A percentile compares a stretch with the other conserved stretches of the same genome.
Conservation (phyloP, 2,113 vertebrate genomes). For the Ctenodactylus gundi region DNA sequence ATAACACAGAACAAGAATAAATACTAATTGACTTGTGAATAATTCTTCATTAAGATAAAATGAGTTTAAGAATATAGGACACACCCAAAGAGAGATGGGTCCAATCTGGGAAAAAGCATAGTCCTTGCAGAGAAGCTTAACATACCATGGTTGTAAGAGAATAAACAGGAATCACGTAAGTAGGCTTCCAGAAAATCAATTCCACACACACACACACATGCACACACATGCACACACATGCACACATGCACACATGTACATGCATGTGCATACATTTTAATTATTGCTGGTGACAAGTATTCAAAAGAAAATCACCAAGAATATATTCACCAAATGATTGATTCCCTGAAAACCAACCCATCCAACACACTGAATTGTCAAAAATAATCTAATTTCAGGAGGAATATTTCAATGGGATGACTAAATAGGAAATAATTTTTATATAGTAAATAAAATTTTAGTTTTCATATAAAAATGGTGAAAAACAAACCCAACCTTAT, state of each 20-base stretch:
- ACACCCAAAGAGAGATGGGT: neutral
- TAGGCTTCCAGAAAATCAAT: neutral
- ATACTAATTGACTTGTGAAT: neutral
- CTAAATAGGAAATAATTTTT: neutral
- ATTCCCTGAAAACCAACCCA: neutral
- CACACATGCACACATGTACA: too few relatives aligned
- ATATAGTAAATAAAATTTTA: neutral
- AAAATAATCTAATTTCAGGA: neutral
- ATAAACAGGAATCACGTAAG: neutral
- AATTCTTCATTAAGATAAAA: constrained; percentile 11
- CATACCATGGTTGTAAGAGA: neutral
- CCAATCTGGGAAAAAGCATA: neutral
- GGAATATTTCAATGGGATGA: neutral
- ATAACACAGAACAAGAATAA: neutral
- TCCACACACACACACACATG: too few relatives aligned
- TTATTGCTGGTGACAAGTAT: neutral
- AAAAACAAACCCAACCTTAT: neutral
- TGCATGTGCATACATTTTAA: too few relatives aligned
- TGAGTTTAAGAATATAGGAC: neutral
- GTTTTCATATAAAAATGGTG: too few relatives aligned
- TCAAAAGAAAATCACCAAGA: neutral
- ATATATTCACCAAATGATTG: neutral
- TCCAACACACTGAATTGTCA: neutral
- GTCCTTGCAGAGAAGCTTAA: neutral
- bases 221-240: too few relatives aligned